These are phyloP conservation scores for Gymnobelideus leadbeateri DNA, from an alignment of 2,113 vertebrate species.

Conservation along the genomic window DNA sequence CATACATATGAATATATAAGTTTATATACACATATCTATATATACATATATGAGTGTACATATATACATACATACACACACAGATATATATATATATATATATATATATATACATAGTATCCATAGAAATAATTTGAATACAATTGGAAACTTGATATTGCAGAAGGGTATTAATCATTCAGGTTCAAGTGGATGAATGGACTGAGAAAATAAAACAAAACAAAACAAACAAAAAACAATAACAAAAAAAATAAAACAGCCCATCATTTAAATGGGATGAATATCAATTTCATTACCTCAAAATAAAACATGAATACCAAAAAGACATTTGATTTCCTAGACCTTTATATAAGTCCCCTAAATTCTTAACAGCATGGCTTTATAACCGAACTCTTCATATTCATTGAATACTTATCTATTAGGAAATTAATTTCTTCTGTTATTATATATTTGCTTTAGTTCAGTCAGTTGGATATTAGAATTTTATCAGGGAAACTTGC, in stretches of 20 bases:
- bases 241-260: not conserved
- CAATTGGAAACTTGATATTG: not conserved
- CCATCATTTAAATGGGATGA: not conserved
- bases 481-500: too few relatives aligned
- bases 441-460: too few relatives aligned
- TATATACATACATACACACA: too few relatives aligned
- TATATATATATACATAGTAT: too few relatives aligned
- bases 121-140: not conserved
- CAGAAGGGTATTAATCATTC: not conserved
- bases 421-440: too few relatives aligned
- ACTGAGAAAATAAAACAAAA: not conserved
- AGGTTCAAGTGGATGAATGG: conserved; percentile 20
- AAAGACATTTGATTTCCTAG: not conserved
- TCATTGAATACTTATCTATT: too few relatives aligned
- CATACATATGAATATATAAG: too few relatives aligned
- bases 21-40: too few relatives aligned
- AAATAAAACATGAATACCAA: not conserved
- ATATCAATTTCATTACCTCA: not conserved
- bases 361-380: too few relatives aligned
- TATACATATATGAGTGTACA: too few relatives aligned
- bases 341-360: not conserved
- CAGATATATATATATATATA: too few relatives aligned
- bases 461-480: too few relatives aligned
- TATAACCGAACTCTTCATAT: not conserved
- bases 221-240: not conserved